Conservation (phyloP, 2,113 vertebrate species). For the Orthonyx spaldingii region DNA sequence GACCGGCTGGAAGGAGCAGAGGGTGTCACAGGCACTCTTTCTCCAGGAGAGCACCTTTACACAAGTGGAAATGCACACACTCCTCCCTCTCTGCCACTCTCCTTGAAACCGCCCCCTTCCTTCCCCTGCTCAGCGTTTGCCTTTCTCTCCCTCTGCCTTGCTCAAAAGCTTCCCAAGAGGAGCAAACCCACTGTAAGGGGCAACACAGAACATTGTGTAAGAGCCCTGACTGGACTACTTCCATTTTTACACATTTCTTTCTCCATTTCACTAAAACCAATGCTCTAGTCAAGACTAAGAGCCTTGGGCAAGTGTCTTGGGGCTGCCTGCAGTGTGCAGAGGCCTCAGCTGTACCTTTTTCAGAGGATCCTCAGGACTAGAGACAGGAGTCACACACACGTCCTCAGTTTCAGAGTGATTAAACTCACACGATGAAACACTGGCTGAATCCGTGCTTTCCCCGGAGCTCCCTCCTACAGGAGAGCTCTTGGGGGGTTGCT, state of each 20-base stretch:
- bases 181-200: not conserved
- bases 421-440: slow-evolving; percentile 88
- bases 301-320: not conserved
- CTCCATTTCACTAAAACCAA: not conserved
- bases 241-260: not conserved
- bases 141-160: not conserved
- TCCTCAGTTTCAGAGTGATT: slow-evolving; percentile 83
- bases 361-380: slow-evolving; percentile 69
- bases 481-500: slow-evolving; percentile 73
- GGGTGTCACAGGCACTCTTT: not conserved
- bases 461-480: slow-evolving; percentile 84
- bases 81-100: not conserved
- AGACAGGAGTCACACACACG: slow-evolving; percentile 54
- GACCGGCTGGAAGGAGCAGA: not conserved
- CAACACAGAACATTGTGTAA: not conserved
- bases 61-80: not conserved
- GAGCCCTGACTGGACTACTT: not conserved
- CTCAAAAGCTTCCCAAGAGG: not conserved
- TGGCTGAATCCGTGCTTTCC: slow-evolving; percentile 92
- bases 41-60: not conserved
- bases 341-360: slow-evolving; percentile 76
- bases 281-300: not conserved
- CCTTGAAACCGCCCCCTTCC: not conserved
- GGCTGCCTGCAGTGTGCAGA: not conserved
- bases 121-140: not conserved